Evolutionary conservation across 1,140 invertebrate genomes (phyloP).

Genomic region (Meloidogyne chitwoodi): DNA sequence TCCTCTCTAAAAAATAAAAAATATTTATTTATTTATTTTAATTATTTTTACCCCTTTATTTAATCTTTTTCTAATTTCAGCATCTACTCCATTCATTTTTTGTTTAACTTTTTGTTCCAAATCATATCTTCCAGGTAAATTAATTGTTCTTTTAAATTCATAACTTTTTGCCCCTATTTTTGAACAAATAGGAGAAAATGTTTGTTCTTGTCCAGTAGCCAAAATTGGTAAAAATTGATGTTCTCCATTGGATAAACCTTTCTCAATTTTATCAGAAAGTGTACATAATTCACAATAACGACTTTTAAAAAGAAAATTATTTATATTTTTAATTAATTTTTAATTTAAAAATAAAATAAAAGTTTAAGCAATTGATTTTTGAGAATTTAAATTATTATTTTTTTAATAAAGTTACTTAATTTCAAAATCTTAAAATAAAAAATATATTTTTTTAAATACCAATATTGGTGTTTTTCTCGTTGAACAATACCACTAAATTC

Average conservation of each 20-base stretch:
- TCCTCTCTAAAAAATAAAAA: constrained; percentile 35
- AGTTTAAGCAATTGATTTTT: no score
- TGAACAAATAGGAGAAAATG: constrained; percentile 48
- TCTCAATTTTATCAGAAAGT: constrained; percentile 49
- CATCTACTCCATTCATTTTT: constrained; percentile 58
- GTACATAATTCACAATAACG: constrained; percentile 57
- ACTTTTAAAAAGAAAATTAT: no score
- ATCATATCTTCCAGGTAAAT: constrained; percentile 49
- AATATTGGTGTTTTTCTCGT: constrained; percentile 57
- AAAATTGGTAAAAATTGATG: constrained; percentile 51
- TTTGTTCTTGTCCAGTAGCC: constrained; percentile 45
- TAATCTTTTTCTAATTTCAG: constrained; percentile 54
- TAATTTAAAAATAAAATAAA: no score
- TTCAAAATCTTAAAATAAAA: no score
- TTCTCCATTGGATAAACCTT: constrained; percentile 44
- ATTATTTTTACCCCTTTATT: constrained; percentile 52
- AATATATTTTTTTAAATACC: constrained; percentile 29
- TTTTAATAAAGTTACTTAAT: no score
- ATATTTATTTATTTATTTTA: not conserved
- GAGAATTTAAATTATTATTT: no score
- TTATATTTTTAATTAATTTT: no score
- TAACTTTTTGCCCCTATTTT: constrained; percentile 50
- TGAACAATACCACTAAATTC: constrained; percentile 56
- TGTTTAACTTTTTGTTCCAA: constrained; percentile 53
- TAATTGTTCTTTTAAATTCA: constrained; percentile 57